Evolutionary conservation across 2,797 vertebrate genomes (phyloP).

Genomic region (Sylvia borin): DNA sequence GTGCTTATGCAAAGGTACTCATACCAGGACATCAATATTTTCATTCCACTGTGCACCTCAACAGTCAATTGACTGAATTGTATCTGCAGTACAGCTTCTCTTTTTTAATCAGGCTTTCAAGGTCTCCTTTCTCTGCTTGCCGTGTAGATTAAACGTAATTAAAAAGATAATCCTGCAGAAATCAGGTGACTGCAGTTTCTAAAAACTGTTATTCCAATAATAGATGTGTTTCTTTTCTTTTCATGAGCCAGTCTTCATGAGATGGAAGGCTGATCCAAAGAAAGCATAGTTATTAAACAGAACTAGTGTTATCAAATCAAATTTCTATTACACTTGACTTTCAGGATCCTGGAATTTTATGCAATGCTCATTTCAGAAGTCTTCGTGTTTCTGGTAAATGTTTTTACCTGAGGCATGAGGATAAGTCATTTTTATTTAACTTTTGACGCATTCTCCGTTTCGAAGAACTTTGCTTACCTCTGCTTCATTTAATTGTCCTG

Average conservation of each 20-base stretch:
- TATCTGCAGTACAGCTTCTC: not conserved
- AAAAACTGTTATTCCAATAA: not conserved
- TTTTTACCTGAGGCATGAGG: not conserved
- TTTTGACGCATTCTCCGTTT: not conserved
- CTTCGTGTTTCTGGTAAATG: not conserved
- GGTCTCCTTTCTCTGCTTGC: slow-evolving; percentile 1
- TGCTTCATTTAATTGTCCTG: not conserved
- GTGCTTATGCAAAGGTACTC: not conserved
- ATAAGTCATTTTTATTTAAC: not conserved
- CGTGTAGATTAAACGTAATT: slow-evolving; percentile 26
- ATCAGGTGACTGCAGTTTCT: not conserved
- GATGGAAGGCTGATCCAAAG: not conserved
- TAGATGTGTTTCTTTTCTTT: not conserved
- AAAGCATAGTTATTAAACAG: not conserved
- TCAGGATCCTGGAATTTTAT: not conserved
- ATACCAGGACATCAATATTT: not conserved
- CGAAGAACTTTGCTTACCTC: not conserved
- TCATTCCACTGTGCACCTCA: not conserved
- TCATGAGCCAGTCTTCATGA: not conserved
- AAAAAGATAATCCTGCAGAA: slow-evolving; percentile 36
- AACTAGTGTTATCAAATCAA: not conserved
- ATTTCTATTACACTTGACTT: not conserved
- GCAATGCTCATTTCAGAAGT: not conserved
- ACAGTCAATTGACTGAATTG: not conserved
- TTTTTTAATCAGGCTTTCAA: not conserved